Percentiles rank a stretch among this genome's conserved stretches.
These are phyloP conservation scores for Agrotis exclamationis DNA, from an alignment of 2,888 invertebrate species.

Conservation along the genomic window DNA sequence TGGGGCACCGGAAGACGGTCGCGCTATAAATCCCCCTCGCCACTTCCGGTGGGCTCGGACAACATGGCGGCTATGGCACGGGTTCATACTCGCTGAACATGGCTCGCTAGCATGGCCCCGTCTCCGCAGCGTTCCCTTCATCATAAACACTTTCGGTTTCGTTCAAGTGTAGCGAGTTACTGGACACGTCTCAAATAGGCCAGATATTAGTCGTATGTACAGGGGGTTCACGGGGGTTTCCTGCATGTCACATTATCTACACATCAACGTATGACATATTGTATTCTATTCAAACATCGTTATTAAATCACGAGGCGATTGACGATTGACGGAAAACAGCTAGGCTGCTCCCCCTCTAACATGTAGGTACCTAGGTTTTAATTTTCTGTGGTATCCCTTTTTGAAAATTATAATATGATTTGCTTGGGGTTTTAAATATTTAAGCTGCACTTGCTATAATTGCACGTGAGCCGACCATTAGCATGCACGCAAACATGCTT, in stretches of 20 bases:
- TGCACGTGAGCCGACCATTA: constrained; percentile 34
- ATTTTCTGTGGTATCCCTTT: constrained; percentile 3
- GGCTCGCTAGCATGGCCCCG: constrained; percentile 25
- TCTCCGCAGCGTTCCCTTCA: constrained; percentile 16
- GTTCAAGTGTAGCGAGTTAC: background rate
- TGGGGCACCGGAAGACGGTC: constrained; percentile 78
- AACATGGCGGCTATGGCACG: constrained; percentile 72
- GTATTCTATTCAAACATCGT: background rate
- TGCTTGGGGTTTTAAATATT: constrained; percentile 46
- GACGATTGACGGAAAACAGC: constrained; percentile 1
- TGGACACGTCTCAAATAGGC: background rate
- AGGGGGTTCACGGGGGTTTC: background rate
- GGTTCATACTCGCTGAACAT: constrained; percentile 63
- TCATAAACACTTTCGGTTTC: constrained; percentile 52
- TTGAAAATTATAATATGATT: background rate
- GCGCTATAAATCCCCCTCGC: constrained; percentile 81
- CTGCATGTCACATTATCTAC: background rate
- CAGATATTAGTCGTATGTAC: no score
- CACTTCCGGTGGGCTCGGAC: constrained; percentile 80
- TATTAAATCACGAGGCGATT: background rate
- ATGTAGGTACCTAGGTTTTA: constrained; percentile 4
- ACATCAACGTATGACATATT: background rate
- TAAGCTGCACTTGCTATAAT: constrained; percentile 49
- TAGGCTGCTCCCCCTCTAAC: background rate
- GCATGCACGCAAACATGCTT: constrained; percentile 24